Evolutionary conservation across 2,113 vertebrate species (phyloP).

Genomic region (Alces alces): DNA sequence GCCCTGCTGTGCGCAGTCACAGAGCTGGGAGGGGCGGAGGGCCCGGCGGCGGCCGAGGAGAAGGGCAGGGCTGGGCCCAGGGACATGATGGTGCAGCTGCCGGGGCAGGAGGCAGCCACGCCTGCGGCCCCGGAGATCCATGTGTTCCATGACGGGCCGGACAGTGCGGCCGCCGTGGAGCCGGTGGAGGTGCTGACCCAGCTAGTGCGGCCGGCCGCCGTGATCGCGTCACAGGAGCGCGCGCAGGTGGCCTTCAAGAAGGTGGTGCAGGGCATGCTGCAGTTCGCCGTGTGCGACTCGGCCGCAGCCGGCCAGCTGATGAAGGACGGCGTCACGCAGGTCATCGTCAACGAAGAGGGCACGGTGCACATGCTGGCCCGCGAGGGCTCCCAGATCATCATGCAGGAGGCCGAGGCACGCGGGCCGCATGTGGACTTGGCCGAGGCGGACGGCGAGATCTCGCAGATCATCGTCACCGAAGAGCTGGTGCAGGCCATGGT

Average conservation of each 20-base stretch:
- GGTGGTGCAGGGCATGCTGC: slow-evolving; percentile 92
- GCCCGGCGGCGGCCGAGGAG: slow-evolving; percentile 65
- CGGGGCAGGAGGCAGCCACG: slow-evolving; percentile 64
- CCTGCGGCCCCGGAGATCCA: slow-evolving; percentile 69
- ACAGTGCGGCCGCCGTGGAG: slow-evolving; percentile 64
- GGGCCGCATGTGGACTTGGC: slow-evolving; percentile 77
- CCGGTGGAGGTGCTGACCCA: slow-evolving; percentile 81
- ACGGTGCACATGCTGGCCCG: slow-evolving; percentile 85
- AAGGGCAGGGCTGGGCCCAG: slow-evolving; percentile 55
- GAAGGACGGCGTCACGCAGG: slow-evolving; percentile 93
- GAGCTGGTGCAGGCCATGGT: slow-evolving; percentile 85
- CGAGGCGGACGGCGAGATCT: slow-evolving; percentile 79
- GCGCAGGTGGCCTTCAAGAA: slow-evolving; percentile 83
- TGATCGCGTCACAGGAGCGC: slow-evolving; percentile 77
- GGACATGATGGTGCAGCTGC: slow-evolving; percentile 75
- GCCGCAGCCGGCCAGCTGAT: slow-evolving; percentile 87
- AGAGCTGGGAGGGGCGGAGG: slow-evolving; percentile 87
- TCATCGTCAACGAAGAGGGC: slow-evolving; percentile 94
- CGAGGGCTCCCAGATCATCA: slow-evolving; percentile 83
- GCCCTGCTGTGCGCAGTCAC: slow-evolving; percentile 94
- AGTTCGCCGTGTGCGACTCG: slow-evolving; percentile 88
- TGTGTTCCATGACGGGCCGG: slow-evolving; percentile 78
- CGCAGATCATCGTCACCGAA: slow-evolving; percentile 84
- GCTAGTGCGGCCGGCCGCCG: slow-evolving; percentile 77
- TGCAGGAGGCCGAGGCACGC: slow-evolving; percentile 80